Conservation (phyloP, 2,888 invertebrate genomes). For the Sympetrum striolatum region DNA sequence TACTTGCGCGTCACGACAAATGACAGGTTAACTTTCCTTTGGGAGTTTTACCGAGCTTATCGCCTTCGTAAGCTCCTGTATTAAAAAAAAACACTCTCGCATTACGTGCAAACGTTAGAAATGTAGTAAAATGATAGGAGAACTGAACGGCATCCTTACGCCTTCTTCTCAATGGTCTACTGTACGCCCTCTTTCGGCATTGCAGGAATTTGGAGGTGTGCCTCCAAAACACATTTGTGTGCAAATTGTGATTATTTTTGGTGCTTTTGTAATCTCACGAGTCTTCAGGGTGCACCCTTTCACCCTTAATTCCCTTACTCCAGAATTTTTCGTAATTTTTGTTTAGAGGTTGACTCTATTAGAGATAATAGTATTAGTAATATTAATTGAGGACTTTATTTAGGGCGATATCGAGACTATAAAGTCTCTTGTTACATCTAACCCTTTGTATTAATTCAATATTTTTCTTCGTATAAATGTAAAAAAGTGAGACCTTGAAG, state of each 20-base stretch:
- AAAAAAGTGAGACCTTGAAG: too few relatives aligned
- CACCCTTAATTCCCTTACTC: too few relatives aligned
- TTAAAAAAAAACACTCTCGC: not conserved
- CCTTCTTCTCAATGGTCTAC: not conserved
- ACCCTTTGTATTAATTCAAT: too few relatives aligned
- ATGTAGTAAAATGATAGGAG: not conserved
- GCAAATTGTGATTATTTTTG: not conserved
- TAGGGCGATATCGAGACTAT: too few relatives aligned
- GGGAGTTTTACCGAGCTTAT: not conserved
- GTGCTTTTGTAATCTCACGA: not conserved
- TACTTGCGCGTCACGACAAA: not conserved
- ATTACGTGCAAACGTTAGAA: not conserved
- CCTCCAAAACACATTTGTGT: not conserved
- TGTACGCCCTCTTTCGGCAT: not conserved
- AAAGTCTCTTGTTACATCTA: too few relatives aligned
- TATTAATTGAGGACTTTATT: too few relatives aligned
- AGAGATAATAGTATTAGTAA: too few relatives aligned
- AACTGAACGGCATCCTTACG: not conserved
- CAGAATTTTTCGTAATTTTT: too few relatives aligned
- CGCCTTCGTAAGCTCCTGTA: not conserved
- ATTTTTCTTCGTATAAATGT: too few relatives aligned
- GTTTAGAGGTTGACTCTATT: too few relatives aligned
- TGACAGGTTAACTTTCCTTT: not conserved
- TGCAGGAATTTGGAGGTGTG: not conserved
- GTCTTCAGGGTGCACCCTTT: too few relatives aligned